These are phyloP conservation scores for Poecilia gillii DNA, from an alignment of 2,797 vertebrate species.

Conservation along the genomic window DNA sequence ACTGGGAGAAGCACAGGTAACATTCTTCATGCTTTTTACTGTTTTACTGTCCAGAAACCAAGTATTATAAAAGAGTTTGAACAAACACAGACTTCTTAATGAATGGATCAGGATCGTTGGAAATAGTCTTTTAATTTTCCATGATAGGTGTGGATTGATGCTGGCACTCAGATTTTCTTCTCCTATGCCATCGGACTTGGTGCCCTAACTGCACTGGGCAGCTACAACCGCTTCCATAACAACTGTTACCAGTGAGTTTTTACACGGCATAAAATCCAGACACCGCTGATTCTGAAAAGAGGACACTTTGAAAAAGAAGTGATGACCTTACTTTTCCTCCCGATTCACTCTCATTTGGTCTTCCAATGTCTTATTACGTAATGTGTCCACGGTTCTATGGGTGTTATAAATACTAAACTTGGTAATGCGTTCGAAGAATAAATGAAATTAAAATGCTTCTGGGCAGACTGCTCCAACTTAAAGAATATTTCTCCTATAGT, in stretches of 20 bases:
- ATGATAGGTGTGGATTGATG: slow-evolving; percentile 86
- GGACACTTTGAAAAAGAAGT: slow-evolving; percentile 31
- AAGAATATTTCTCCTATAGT: slow-evolving; percentile 9
- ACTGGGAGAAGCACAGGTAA: slow-evolving; percentile 85
- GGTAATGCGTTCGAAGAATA: slow-evolving; percentile 8
- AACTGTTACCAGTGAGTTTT: slow-evolving; percentile 87
- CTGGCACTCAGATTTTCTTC: slow-evolving; percentile 88
- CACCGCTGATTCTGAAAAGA: slow-evolving; percentile 30
- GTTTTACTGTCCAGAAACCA: background rate
- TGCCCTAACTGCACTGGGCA: slow-evolving; percentile 85
- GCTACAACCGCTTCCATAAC: slow-evolving; percentile 89
- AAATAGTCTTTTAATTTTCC: slow-evolving; percentile 22
- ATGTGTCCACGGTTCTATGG: background rate
- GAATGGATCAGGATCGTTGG: slow-evolving; percentile 17
- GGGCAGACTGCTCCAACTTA: slow-evolving; percentile 15
- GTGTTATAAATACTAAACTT: background rate
- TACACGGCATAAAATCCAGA: slow-evolving; percentile 40
- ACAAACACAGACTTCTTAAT: background rate
- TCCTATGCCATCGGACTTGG: slow-evolving; percentile 88
- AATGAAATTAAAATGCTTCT: slow-evolving; percentile 4
- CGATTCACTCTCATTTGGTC: background rate
- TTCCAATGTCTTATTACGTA: background rate
- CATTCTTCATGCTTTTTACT: background rate
- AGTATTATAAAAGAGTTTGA: slow-evolving; percentile 3
- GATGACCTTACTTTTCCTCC: slow-evolving; percentile 10